phyloP scores from a whole-genome alignment of 2,113 vertebrate species.

The Anhinga rufa region DNA sequence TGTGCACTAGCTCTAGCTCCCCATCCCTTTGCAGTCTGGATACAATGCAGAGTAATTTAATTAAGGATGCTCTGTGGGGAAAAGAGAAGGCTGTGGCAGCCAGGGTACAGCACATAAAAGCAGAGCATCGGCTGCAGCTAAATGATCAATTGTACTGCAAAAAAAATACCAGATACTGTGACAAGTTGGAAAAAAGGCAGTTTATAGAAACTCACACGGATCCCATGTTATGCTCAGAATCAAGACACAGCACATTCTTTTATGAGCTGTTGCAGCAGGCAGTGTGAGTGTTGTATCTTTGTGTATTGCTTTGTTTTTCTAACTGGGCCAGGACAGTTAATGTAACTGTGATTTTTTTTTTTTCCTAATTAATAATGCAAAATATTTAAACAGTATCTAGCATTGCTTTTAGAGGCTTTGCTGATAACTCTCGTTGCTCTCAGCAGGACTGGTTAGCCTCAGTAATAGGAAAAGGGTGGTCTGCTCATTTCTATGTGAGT shows the following conservation, averaged over 20 bases:
- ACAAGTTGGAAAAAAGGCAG: not conserved
- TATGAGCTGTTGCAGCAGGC: not conserved
- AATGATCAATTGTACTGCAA: not conserved
- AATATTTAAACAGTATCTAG: not conserved
- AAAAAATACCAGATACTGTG: not conserved
- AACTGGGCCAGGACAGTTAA: not conserved
- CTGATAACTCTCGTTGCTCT: not conserved
- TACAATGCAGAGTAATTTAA: not conserved
- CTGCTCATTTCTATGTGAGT: not conserved
- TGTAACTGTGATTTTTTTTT: not conserved
- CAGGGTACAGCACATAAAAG: not conserved
- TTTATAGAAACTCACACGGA: not conserved
- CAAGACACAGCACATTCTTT: not conserved
- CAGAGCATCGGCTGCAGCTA: not conserved
- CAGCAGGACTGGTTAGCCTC: not conserved
- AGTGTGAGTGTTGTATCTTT: not conserved
- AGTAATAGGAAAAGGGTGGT: not conserved
- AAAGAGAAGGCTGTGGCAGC: not conserved
- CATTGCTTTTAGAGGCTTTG: not conserved
- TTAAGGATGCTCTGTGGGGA: not conserved
- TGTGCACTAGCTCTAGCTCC: not conserved
- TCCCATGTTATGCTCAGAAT: not conserved
- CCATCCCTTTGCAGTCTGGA: not conserved
- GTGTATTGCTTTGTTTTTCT: not conserved
- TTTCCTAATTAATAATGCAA: not conserved